Base-by-base conservation (phyloP, 2,888 invertebrate species). In the Caenorhabditis sp. region DNA sequence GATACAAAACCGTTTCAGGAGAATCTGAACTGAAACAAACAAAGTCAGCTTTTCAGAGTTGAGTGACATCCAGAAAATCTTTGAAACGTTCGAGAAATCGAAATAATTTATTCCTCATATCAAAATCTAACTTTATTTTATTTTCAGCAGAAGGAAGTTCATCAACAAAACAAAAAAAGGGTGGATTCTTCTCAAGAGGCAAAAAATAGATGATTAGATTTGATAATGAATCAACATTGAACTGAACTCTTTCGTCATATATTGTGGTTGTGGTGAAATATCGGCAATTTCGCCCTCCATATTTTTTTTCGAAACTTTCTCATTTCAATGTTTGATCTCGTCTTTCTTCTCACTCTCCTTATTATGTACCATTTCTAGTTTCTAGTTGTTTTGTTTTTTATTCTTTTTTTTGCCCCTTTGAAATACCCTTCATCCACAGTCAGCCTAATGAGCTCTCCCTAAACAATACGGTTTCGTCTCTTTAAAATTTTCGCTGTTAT, bases 141-240 rank as follows among this genome's bases (percentile, higher is more conserved):
- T n/a, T 69, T 69, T 59, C 64, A 70, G 69, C 63, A 52, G 70
- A 74, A 70, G 74, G 74, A 61, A 67, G 69, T 56, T 62, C 74
- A 25, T 59, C 76, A 31, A 68, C 69, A 20, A 77, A 76, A 59
- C 54, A 73, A 64, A 84, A 84, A 76, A 83, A 83, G 68, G 84
- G 83, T 64, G 83, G 83, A 58, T 84, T 84, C 82, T 84, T 84
- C 74, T 84, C 83, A 54, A 74, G 84, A 73, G 76, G 81, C 66
- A 83, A 84, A 75, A 84, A 84, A 69, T 83, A 82, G 76, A 70
- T 21, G 12, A 53, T 63, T 36, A 62, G 26, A 27, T 56, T 49
- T 63, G 31, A 38, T 17, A 49, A 52, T 71, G 56, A 49, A 60
- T 63, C 66, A 66, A 63, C 52, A 21, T 59, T 58, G 70, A 70